Percentiles rank a stretch among this genome's conserved stretches.
These are phyloP conservation scores for Acronicta aceris DNA, from an alignment of 2,888 invertebrate species.

Conservation along the genomic window DNA sequence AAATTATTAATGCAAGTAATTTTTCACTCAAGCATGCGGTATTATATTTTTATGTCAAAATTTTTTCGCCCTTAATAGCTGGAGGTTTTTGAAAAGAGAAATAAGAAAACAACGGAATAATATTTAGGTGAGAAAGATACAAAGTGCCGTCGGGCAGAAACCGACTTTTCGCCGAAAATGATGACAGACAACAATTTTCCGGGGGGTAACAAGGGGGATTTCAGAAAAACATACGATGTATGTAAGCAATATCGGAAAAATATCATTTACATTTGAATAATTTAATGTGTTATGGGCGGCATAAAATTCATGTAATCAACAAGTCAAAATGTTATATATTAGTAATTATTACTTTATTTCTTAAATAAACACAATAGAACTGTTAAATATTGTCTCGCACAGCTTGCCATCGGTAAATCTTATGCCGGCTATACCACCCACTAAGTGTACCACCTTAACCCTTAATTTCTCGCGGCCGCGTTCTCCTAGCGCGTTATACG, in stretches of 20 bases:
- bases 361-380: background rate
- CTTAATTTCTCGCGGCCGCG: conserved; percentile 53
- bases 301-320: background rate
- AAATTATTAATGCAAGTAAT: conserved; percentile 33
- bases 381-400: conserved; percentile 1
- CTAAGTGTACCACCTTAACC: conserved; percentile 28
- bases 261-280: too few species aligned
- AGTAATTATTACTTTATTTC: background rate
- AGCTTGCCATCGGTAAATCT: conserved; percentile 15
- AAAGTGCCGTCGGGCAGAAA: conserved; percentile 25
- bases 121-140: conserved; percentile 31
- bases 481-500: conserved; percentile 50
- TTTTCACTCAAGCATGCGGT: conserved; percentile 23
- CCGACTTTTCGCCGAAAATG: conserved; percentile 38
- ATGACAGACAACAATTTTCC: conserved; percentile 34
- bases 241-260: background rate
- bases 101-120: conserved; percentile 15
- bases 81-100: conserved; percentile 13
- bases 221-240: background rate
- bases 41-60: conserved; percentile 10
- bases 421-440: conserved; percentile 28
- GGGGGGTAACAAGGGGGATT: conserved; percentile 5
- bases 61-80: conserved; percentile 20
- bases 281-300: too few species aligned
- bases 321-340: too few species aligned